Base-by-base conservation (phyloP, 1,140 invertebrate species). In the Leptonema lineaticorne region DNA sequence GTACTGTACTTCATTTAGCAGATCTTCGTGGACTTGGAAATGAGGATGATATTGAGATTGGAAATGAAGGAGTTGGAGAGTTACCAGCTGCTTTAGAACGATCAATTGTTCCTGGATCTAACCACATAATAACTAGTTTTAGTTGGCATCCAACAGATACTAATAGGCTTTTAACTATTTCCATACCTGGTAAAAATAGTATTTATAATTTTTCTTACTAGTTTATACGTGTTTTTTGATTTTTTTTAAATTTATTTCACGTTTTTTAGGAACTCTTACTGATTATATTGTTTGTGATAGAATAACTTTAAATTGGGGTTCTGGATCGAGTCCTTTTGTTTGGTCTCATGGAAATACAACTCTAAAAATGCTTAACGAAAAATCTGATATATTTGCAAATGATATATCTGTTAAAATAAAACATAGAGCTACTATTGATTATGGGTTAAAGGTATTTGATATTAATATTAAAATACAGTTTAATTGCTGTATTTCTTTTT, bases 121-220 rank as follows among this genome's bases (percentile, higher is more conserved):
- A 82, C 29, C 74, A 80, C 58, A 75, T 78, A 58, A 80, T 92
- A 4, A 85, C 88, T 7, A 89, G 92, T 67, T 94, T 93, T 80
- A 86, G 88, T 37, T 95, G 93, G 92, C 92, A 96, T 84, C 90
- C 90, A 1, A 82, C 79, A 28, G 86, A 92, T 74, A 88, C 90
- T 76, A 93, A 92, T 76, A 79, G 91, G 60, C 79, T 95, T 53
- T 79, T 95, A 58, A 87, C 88, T 1, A 86, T 91, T 63, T 84
- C 87, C 20, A 76, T 85, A 41, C 83, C 83, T 78, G 88, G 86
- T 83, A 73, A 56, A 29, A 22, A 18, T 11, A 33, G 30, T 33
- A 33, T 33, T 11, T 33, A 6, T 33, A 6, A 33, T 33, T 6
- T 33, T 6, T 33, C 11, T 33, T 33, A 33, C 5, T 33, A 5